Evolutionary conservation across 2,797 vertebrate species (phyloP).

Genomic region (Lepilemur ruficaudatus): DNA sequence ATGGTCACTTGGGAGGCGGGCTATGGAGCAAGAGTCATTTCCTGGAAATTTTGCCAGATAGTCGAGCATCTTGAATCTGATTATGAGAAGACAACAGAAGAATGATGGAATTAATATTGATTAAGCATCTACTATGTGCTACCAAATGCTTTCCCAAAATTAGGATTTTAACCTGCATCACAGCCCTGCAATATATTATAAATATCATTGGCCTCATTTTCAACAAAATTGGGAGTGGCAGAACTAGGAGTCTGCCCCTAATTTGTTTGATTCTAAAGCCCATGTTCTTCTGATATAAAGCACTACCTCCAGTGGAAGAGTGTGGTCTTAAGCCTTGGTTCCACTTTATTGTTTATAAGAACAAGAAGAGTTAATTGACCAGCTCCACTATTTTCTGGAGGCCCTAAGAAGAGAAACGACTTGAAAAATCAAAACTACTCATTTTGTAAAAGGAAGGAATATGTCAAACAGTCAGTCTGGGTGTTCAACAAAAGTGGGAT

Average conservation of each 20-base stretch:
- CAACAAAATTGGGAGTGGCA: not conserved
- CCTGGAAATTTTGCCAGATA: not conserved
- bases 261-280: not conserved
- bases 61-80: not conserved
- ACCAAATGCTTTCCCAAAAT: not conserved
- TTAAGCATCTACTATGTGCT: not conserved
- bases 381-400: not conserved
- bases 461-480: not conserved
- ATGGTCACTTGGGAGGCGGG: not conserved
- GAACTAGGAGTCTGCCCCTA: not conserved
- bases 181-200: not conserved
- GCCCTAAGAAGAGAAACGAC: not conserved
- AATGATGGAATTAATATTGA: not conserved
- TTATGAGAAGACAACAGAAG: not conserved
- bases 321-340: not conserved
- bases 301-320: not conserved
- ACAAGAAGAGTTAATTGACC: not conserved
- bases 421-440: not conserved
- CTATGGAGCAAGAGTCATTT: not conserved
- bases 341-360: not conserved
- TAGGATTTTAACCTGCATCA: not conserved
- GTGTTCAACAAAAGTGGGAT: not conserved
- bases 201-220: not conserved
- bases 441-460: not conserved
- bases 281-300: not conserved